Percentiles rank a stretch among this genome's conserved stretches.
Conservation (phyloP, 2,113 vertebrate genomes). For the Neolamprologus caudopunctatus region DNA sequence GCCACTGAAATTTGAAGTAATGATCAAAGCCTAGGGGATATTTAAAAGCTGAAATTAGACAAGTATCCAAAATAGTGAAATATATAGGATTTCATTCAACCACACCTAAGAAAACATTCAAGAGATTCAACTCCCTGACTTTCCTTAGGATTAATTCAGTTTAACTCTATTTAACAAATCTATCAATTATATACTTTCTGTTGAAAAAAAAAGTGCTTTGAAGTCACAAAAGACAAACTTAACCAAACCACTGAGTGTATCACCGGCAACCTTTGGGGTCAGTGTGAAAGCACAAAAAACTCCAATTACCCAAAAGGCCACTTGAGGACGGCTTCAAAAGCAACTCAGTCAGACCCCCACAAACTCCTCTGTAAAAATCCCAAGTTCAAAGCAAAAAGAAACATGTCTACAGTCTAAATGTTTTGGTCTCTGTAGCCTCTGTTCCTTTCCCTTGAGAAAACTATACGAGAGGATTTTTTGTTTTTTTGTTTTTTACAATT, state of each 20-base stretch:
- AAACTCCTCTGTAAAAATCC: background rate
- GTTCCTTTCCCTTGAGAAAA: background rate
- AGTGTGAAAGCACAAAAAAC: background rate
- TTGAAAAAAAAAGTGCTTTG: background rate
- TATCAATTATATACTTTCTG: background rate
- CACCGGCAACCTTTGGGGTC: background rate
- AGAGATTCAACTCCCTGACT: background rate
- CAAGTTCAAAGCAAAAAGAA: background rate
- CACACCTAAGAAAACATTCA: background rate
- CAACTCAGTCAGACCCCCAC: background rate
- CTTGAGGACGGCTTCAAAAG: background rate
- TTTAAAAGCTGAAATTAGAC: background rate
- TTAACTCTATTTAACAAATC: background rate
- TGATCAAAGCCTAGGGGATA: background rate
- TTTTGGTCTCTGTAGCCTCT: background rate
- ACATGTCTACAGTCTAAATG: background rate
- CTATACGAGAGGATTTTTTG: rapidly evolving
- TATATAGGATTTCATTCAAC: background rate
- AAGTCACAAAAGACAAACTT: background rate
- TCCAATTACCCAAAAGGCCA: background rate
- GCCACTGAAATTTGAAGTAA: background rate
- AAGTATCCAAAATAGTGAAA: background rate
- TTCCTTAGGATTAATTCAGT: background rate
- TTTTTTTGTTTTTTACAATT: background rate
- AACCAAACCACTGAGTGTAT: background rate